Evolutionary conservation across 2,888 invertebrate genomes (phyloP).

Genomic region (Exephanes ischioxanthus): DNA sequence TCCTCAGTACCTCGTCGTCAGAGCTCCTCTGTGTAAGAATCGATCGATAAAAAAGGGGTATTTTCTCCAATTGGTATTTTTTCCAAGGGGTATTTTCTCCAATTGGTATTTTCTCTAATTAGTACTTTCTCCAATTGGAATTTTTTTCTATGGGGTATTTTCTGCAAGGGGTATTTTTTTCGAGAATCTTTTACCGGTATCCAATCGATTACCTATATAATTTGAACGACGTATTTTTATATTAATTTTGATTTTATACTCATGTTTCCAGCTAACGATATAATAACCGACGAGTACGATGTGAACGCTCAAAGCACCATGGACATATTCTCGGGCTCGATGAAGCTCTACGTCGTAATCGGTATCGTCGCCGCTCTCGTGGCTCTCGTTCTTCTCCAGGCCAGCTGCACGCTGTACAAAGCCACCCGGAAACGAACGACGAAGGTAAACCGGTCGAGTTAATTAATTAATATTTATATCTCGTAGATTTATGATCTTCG

Average conservation of each 20-base stretch:
- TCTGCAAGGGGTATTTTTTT: no score
- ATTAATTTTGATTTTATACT: neutral
- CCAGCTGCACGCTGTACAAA: slow-evolving; percentile 92
- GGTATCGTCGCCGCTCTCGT: slow-evolving; percentile 93
- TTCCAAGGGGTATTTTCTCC: no score
- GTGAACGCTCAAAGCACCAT: slow-evolving; percentile 63
- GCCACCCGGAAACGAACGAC: slow-evolving; percentile 87
- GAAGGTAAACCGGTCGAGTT: slow-evolving; percentile 87
- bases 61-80: no score
- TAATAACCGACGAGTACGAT: slow-evolving; percentile 74
- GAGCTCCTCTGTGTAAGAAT: slow-evolving; percentile 89
- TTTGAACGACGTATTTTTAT: neutral
- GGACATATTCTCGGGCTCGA: slow-evolving; percentile 89
- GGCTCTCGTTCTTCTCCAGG: slow-evolving; percentile 93
- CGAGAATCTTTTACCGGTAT: no score
- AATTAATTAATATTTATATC: slow-evolving; percentile 35
- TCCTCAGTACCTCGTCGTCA: slow-evolving; percentile 91
- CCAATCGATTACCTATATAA: no score
- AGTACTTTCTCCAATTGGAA: no score
- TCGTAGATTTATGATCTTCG: neutral
- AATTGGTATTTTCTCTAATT: no score
- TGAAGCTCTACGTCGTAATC: slow-evolving; percentile 93
- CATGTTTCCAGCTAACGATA: slow-evolving; percentile 84
- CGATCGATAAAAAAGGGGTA: neutral
- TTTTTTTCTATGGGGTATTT: no score